phyloP scores from a whole-genome alignment of 2,888 invertebrate genomes.

The Mythimna impura region DNA sequence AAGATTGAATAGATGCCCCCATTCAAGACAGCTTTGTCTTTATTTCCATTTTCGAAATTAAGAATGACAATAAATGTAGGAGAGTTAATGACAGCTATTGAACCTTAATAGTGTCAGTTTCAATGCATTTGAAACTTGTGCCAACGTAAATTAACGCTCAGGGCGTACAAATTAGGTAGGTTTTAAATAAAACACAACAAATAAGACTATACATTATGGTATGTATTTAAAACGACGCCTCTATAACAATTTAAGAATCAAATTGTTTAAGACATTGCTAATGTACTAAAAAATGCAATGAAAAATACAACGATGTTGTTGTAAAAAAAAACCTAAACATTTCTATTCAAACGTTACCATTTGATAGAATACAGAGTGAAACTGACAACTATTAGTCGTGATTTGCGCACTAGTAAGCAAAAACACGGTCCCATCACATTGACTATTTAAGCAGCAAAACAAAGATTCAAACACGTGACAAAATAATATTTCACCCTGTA shows the following conservation, averaged over 20 bases:
- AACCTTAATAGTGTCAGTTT: neutral
- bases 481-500: constrained; percentile 17
- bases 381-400: neutral
- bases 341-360: constrained; percentile 7
- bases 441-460: neutral
- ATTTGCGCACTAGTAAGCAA: neutral
- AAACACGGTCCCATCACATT: neutral
- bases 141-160: neutral
- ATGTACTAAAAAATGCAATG: constrained; percentile 48
- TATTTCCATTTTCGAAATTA: too few species aligned
- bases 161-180: neutral
- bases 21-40: too few species aligned
- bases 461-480: neutral
- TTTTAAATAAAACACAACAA: constrained; percentile 44
- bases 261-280: constrained; percentile 26
- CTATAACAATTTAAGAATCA: constrained; percentile 32
- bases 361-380: constrained; percentile 5
- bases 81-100: too few species aligned
- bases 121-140: neutral
- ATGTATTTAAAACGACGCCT: constrained; percentile 60
- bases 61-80: too few species aligned
- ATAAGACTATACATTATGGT: constrained; percentile 59
- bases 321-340: neutral
- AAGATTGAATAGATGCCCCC: too few species aligned
- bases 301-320: constrained; percentile 40